phyloP scores from a whole-genome alignment of 1,140 invertebrate genomes.

The Drosophila takahashii region DNA sequence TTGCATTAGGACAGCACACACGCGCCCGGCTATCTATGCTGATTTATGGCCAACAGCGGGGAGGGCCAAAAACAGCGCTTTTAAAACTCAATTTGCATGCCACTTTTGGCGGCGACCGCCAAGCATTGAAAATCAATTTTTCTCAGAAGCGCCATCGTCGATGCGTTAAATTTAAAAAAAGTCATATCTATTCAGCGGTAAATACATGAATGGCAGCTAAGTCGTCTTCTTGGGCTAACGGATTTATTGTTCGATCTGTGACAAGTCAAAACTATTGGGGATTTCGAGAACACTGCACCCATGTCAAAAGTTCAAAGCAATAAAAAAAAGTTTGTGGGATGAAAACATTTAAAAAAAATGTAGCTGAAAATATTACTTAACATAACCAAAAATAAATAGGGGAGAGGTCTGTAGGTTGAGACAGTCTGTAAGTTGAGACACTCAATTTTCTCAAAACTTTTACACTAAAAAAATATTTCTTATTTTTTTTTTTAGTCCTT shows the following conservation, averaged over 20 bases:
- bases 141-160: slow-evolving; percentile 49
- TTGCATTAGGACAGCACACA: slow-evolving; percentile 63
- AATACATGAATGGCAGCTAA: slow-evolving; percentile 26
- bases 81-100: slow-evolving; percentile 81
- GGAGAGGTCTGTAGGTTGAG: too few relatives aligned
- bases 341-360: too few relatives aligned
- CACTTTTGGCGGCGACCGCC: slow-evolving; percentile 59
- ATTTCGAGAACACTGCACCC: background rate
- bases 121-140: slow-evolving; percentile 56
- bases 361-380: background rate
- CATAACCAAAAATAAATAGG: background rate
- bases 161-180: slow-evolving; percentile 80
- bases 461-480: too few relatives aligned
- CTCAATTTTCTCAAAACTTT: too few relatives aligned
- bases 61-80: slow-evolving; percentile 52
- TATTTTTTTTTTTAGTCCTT: too few relatives aligned
- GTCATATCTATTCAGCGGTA: slow-evolving; percentile 49
- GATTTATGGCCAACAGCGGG: slow-evolving; percentile 68
- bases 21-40: slow-evolving; percentile 61
- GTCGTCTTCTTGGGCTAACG: slow-evolving; percentile 39
- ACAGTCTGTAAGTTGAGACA: too few relatives aligned
- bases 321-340: background rate
- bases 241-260: slow-evolving; percentile 62
- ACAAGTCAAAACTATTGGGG: slow-evolving; percentile 44
- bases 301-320: background rate